Base-by-base conservation (phyloP, 2,888 invertebrate species). In the Tigriopus californicus region DNA sequence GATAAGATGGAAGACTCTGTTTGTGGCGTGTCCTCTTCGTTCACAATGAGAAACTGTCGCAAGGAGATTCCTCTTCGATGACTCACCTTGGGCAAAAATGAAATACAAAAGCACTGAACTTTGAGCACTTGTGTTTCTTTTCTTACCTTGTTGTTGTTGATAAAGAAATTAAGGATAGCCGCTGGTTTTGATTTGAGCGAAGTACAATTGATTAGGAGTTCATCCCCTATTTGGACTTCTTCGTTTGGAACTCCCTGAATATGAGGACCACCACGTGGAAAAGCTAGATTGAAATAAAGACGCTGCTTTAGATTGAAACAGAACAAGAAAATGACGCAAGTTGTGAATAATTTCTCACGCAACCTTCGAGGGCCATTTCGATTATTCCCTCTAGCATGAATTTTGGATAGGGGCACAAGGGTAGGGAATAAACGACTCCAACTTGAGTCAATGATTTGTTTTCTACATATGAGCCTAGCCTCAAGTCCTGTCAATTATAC, bases 151-250 rank as follows among this genome's bases (percentile, higher is more conserved):
- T 41, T 54, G 40, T 41, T 41, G 18, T 54, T 54, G 54, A 54
- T 54, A 41, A 40, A 54, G 41, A 54, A 54, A 6, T 33, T 33
- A 22, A 54, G 54, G 15, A n/a, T 25, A 40, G 54, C 54, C 15
- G 54, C 54, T 40, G 54, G 54, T 41, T 54, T 54, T 13, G 54
- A 54, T 40, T 54, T 54, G 8, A 54, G 41, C 1, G 54, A 54
- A 12, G 54, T 54, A 15, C 54, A 54, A 41, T 54, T 54, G 1
- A 54, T 33, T 6, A 40, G 15, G 41, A 54, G 40, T 1, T 24
- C 18, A 22, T 54, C 54, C 10, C 54, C 54, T n/a, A 54, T 40
- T 41, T 54, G 33, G 1, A 54, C 54, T 13, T 33, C 41, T 13
- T 52, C 52, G 24, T 54, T n/a, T 44, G n/a, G 44, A 54, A 33